Evolutionary conservation across 2,888 invertebrate species (phyloP).

Genomic region (Volucella zonaria): DNA sequence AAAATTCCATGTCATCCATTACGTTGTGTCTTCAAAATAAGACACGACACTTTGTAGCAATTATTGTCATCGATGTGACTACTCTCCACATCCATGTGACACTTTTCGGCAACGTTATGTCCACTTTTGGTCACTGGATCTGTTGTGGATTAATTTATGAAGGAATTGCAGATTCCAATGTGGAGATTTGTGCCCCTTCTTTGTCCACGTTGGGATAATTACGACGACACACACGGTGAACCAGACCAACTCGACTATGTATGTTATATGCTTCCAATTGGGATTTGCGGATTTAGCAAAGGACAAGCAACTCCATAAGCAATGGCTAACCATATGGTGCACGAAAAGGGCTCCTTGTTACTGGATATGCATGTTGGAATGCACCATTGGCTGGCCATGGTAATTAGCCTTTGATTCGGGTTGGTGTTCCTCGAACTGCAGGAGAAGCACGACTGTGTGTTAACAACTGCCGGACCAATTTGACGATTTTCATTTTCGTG

Average conservation of each 20-base stretch:
- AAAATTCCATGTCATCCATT: slow-evolving; percentile 28
- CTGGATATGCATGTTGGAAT: slow-evolving; percentile 66
- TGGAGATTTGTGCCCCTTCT: slow-evolving; percentile 53
- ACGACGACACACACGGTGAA: slow-evolving; percentile 37
- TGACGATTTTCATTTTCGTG: slow-evolving; percentile 38
- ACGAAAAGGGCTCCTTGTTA: slow-evolving; percentile 32
- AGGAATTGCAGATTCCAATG: slow-evolving; percentile 60
- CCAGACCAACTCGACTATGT: slow-evolving; percentile 37
- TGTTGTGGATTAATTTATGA: slow-evolving; percentile 70
- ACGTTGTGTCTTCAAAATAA: slow-evolving; percentile 8
- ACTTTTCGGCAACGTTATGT: slow-evolving; percentile 61
- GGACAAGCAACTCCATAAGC: slow-evolving; percentile 11
- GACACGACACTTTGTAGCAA: slow-evolving; percentile 57
- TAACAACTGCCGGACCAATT: slow-evolving; percentile 56
- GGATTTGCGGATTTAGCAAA: slow-evolving; percentile 28
- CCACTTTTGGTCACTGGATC: slow-evolving; percentile 64
- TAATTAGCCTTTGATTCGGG: slow-evolving; percentile 65
- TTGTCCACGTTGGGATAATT: slow-evolving; percentile 57
- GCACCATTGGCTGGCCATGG: slow-evolving; percentile 49
- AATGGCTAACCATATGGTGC: slow-evolving; percentile 19
- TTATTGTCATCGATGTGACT: slow-evolving; percentile 47
- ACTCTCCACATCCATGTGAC: slow-evolving; percentile 34
- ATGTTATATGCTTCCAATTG: background rate
- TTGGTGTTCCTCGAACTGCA: slow-evolving; percentile 16
- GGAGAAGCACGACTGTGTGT: slow-evolving; percentile 56